Percentiles rank a stretch among this genome's conserved stretches.
These are phyloP conservation scores for Sarcophilus harrisii DNA, from an alignment of 2,797 vertebrate genomes.

Conservation along the genomic window DNA sequence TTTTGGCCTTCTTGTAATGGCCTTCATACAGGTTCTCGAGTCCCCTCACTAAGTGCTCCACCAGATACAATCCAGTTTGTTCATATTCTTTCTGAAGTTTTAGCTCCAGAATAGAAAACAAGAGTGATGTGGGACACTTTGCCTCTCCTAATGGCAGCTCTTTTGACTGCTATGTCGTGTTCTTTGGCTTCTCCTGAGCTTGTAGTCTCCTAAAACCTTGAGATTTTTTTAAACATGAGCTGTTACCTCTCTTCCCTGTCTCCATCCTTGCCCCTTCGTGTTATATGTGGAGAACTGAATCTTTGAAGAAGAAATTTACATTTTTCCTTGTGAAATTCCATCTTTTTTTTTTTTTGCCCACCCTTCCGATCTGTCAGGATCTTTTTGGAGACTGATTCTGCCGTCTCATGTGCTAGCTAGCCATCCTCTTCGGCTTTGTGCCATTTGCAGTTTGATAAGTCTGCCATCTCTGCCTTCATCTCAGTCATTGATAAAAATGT, in stretches of 20 bases:
- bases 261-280: background rate
- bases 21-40: background rate
- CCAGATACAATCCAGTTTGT: background rate
- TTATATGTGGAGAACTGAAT: background rate
- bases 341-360: background rate
- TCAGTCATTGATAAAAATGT: background rate
- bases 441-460: background rate
- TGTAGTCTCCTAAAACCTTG: background rate
- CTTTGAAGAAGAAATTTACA: background rate
- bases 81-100: background rate
- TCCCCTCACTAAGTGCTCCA: background rate
- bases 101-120: background rate
- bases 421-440: background rate
- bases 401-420: background rate
- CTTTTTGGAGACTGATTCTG: background rate
- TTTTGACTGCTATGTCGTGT: background rate
- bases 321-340: background rate
- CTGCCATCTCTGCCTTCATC: background rate
- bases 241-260: background rate
- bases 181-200: background rate
- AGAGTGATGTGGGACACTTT: background rate
- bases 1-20: background rate
- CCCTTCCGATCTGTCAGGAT: background rate
- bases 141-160: background rate
- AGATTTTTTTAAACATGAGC: background rate